Evolutionary conservation across 37 sponge, comb jelly and placozoan genomes (phyloP), one percentile per base, ranked within the genome.

Genomic region (Corticium candelabrum): DNA sequence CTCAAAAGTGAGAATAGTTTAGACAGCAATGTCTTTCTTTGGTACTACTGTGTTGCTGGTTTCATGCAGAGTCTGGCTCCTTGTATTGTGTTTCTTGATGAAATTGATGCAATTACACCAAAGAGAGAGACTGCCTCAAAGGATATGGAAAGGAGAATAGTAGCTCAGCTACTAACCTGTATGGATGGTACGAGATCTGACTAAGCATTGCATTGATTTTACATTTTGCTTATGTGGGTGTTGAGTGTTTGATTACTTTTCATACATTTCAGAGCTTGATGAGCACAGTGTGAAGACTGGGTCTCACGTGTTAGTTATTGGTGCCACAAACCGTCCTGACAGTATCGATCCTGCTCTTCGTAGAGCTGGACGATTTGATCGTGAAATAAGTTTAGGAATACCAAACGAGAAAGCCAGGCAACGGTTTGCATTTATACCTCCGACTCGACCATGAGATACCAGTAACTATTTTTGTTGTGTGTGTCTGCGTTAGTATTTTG

Each of bases 61-160:
- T 41, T 5, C 29, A 41, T 36, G 40, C 69, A 90, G 91, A 80
- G 56, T 11, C 37, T 41, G 33, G 86, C 95, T 2, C 99, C 99
- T 0, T 91, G 90, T 80, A 72, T 98, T 30, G 74, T 98, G 72
- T 94, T 98, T 74, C 77, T 98, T 11, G 99, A 98, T 84, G 96
- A 98, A 79, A 86, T 98, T 3, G 99, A 98, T 35, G 89, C 95
- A 41, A 98, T 98, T 36, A 84, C 88, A 67, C 95, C 87, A 3
- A 94, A 94, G 84, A 85, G 95, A 75, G 95, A 98, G 76, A 86
- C 85, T 0, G 89, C 90, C 37, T 85, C 85, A 40, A 85, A 88
- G n/a, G 95, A 98, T 38, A 98, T 98, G 99, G 99, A 98, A 80
- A 76, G 80, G 43, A 81, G 99, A 76, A 90, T 98, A 41, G 99